Percentiles rank a stretch among this genome's conserved stretches.
Evolutionary conservation across 2,797 vertebrate genomes (phyloP).

Genomic region (Tachyglossus aculeatus): DNA sequence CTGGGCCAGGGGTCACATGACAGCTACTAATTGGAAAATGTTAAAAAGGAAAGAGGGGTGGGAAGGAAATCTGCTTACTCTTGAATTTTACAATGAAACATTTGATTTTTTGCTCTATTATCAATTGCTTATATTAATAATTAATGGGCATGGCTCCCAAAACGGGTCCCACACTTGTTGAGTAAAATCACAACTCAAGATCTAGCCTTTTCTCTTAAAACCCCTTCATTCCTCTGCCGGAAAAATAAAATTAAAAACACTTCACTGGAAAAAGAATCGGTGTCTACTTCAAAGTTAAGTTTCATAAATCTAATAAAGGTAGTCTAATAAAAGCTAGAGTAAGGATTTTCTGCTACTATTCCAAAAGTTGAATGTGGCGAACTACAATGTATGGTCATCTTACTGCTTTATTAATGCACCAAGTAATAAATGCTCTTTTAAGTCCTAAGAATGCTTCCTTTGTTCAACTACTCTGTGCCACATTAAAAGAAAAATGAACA

Average conservation of each 20-base stretch:
- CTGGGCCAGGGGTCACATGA: conserved; percentile 29
- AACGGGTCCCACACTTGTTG: neutral
- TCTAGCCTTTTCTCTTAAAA: neutral
- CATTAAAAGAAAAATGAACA: neutral
- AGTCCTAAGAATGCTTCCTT: neutral
- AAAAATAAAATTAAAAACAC: neutral
- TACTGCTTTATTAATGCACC: conserved; percentile 34
- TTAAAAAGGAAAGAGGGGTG: neutral
- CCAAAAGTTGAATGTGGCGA: conserved; percentile 23
- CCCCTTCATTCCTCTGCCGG: neutral
- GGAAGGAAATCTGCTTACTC: neutral
- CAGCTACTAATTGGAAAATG: conserved; percentile 41
- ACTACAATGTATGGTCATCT: neutral
- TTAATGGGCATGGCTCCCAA: conserved; percentile 19
- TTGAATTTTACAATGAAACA: neutral
- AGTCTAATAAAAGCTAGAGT: neutral
- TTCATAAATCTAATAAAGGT: conserved; percentile 30
- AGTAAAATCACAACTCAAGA: neutral
- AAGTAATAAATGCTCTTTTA: conserved; percentile 19
- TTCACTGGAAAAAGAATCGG: conserved; percentile 24
- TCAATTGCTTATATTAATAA: conserved; percentile 19
- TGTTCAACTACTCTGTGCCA: conserved; percentile 9
- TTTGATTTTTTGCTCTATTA: conserved; percentile 6
- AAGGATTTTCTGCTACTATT: conserved; percentile 1
- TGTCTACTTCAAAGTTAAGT: conserved; percentile 3